These are phyloP conservation scores for Tetranychus truncatus DNA, from an alignment of 2,888 invertebrate genomes.

Conservation along the genomic window DNA sequence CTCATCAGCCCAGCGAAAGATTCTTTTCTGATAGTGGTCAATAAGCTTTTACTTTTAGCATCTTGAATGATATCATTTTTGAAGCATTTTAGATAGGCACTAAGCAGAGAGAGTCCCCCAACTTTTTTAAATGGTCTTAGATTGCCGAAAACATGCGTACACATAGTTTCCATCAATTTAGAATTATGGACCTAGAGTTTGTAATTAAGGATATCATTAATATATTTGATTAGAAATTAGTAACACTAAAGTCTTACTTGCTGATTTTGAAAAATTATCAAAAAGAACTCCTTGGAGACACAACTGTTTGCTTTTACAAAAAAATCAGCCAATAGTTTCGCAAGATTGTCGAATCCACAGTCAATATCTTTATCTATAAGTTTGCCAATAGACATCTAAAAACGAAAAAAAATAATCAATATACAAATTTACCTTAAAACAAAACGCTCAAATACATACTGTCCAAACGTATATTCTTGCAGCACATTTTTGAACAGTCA, in stretches of 20 bases:
- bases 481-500: neutral
- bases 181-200: too few species aligned
- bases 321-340: neutral
- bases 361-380: neutral
- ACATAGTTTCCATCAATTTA: neutral
- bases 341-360: neutral
- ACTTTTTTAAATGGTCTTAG: neutral
- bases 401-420: neutral
- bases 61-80: neutral
- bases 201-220: too few species aligned
- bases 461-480: neutral
- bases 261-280: neutral
- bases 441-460: neutral
- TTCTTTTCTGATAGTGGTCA: neutral
- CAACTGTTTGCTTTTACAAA: neutral
- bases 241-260: neutral
- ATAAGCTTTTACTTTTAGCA: neutral
- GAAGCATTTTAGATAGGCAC: neutral
- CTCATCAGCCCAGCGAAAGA: neutral
- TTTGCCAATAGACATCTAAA: neutral
- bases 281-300: neutral
- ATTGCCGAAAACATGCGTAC: neutral
- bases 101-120: neutral
- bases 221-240: too few species aligned
- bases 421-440: neutral